Evolutionary conservation across 2,888 invertebrate genomes (phyloP), one percentile per base, ranked within the genome.

Genomic region (Leptura quadrifasciata): DNA sequence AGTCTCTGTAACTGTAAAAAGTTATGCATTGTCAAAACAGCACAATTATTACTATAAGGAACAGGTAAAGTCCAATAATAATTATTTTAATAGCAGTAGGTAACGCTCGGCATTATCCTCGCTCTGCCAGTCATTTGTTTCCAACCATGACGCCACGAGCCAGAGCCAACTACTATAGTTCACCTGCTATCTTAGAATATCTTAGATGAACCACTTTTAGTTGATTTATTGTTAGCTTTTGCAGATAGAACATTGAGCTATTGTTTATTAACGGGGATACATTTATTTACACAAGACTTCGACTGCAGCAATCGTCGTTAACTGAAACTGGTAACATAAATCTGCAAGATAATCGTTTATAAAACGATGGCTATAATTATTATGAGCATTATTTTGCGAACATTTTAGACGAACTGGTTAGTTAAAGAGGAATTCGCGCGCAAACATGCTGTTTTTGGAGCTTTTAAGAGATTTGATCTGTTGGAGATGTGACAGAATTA

Each of bases 131-230:
- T 88, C 90, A 90, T 89, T 90, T 89, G 90, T 87, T 89, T 89
- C 90, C 87, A 90, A 90, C 85, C 90, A 90, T 90, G 89, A 90
- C 89, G 90, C 89, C 89, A 89, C 89, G 89, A 89, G 89, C 89
- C 89, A 87, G 84, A 86, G 82, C 83, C 84, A 86, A 86, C 86
- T 85, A 86, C 86, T 87, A 87, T 87, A 88, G 87, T 88, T 88
- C 88, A 88, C 88, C 87, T 88, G 88, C 86, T 86, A 86, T 85
- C 86, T 86, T 80, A 79, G 84, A 83, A 84, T 80, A 86, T 86
- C 86, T 86, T 79, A 85, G 86, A 87, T 87, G 87, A 86, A 84
- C 86, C 85, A 87, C 86, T 87, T 87, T 84, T 82, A 75, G 81
- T 80, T 83, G 82, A 84, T 83, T 85, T 81, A 83, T 83, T 80